A percentile compares a stretch with the other conserved stretches of the same genome.
Conservation (phyloP, 2,888 invertebrate genomes). For the Papilio gigon region DNA sequence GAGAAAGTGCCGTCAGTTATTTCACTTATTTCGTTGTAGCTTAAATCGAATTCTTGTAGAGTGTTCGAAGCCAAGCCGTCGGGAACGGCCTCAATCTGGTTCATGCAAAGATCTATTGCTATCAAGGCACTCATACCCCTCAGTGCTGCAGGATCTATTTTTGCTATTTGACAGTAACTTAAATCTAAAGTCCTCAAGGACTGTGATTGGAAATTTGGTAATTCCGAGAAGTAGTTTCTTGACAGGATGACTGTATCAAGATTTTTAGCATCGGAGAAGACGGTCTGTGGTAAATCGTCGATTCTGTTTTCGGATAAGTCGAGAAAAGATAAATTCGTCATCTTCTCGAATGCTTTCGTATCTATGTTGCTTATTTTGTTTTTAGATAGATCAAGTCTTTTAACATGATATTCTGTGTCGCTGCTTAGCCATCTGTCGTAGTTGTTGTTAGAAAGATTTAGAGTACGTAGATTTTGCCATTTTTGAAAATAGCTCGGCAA, state of each 20-base stretch:
- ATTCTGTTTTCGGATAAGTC: constrained; percentile 88
- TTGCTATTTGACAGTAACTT: constrained; percentile 85
- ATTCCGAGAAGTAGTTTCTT: constrained; percentile 83
- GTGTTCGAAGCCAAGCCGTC: constrained; percentile 81
- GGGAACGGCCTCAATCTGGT: constrained; percentile 84
- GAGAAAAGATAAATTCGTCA: constrained; percentile 80
- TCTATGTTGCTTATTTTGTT: constrained; percentile 85
- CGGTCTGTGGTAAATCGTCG: constrained; percentile 76
- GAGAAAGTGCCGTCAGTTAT: constrained; percentile 84
- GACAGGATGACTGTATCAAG: constrained; percentile 84
- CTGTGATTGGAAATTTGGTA: constrained; percentile 81
- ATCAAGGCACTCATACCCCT: constrained; percentile 81
- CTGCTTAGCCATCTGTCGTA: constrained; percentile 66
- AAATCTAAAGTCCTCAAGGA: constrained; percentile 82
- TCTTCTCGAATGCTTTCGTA: constrained; percentile 81
- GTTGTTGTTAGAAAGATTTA: constrained; percentile 84
- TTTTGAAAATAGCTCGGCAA: constrained; percentile 71
- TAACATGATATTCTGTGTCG: constrained; percentile 65
- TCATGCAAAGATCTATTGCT: constrained; percentile 85
- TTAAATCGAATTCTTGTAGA: constrained; percentile 83
- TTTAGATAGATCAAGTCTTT: constrained; percentile 84
- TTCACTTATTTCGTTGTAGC: constrained; percentile 82
- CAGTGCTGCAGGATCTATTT: constrained; percentile 77
- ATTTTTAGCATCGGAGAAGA: constrained; percentile 81
- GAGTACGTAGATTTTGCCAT: constrained; percentile 76